Percentiles rank a stretch among this genome's conserved stretches.
These are phyloP conservation scores for Crocallis elinguaria DNA, from an alignment of 2,888 invertebrate species.

Conservation along the genomic window DNA sequence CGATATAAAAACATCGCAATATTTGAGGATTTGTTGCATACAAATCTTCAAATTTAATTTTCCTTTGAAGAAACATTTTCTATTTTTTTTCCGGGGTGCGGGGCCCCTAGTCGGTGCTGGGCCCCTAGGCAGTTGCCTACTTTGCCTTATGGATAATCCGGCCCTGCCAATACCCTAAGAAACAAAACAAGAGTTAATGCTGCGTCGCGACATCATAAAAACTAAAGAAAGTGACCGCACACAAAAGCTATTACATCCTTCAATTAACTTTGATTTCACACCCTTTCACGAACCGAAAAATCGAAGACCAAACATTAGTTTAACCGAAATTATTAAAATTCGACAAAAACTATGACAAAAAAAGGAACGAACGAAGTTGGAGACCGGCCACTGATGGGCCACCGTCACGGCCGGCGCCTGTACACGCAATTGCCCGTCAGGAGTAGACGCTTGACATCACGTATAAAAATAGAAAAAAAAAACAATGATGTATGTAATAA, in stretches of 20 bases:
- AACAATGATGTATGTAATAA: too few species aligned
- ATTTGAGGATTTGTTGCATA: too few species aligned
- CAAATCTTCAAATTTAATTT: too few species aligned
- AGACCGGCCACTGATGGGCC: conserved; percentile 40
- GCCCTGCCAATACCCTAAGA: too few species aligned
- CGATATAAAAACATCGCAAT: too few species aligned
- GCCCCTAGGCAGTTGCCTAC: too few species aligned
- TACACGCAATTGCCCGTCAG: conserved; percentile 25
- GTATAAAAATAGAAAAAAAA: too few species aligned
- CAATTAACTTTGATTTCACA: conserved; percentile 84
- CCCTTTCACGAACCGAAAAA: conserved; percentile 84
- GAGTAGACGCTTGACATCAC: conserved; percentile 15
- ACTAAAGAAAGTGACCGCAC: conserved; percentile 73
- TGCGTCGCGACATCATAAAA: conserved; percentile 42
- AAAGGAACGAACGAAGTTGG: conserved; percentile 41
- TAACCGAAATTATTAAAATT: conserved; percentile 81
- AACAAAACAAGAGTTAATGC: too few species aligned
- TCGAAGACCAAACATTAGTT: conserved; percentile 84
- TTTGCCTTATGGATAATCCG: too few species aligned
- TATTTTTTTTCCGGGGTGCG: too few species aligned
- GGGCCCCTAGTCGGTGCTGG: too few species aligned
- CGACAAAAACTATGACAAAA: conserved; percentile 75
- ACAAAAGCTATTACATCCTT: conserved; percentile 79
- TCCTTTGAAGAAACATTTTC: too few species aligned
- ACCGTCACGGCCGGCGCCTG: conserved; percentile 55